Evolutionary conservation across 2,888 invertebrate species (phyloP).

Genomic region (Lasioglossum oenotherae): DNA sequence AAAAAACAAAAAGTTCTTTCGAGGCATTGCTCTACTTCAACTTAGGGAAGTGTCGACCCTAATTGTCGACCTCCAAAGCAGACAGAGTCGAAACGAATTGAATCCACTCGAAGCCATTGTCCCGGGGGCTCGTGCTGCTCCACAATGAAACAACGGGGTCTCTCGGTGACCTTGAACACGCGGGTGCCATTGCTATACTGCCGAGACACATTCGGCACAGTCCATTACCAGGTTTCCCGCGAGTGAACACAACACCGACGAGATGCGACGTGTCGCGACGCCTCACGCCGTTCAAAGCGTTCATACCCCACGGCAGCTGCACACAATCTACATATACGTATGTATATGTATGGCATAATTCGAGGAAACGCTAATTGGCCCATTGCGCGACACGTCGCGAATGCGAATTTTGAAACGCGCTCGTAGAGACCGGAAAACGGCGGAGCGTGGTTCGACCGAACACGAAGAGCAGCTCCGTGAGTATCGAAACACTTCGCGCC

Average conservation of each 20-base stretch:
- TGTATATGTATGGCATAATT: slow-evolving; percentile 29
- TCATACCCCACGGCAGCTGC: slow-evolving; percentile 59
- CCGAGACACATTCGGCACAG: not conserved
- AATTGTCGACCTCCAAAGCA: not conserved
- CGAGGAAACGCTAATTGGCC: slow-evolving; percentile 56
- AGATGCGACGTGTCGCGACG: slow-evolving; percentile 11
- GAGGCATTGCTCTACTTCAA: too few species aligned
- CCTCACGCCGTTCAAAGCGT: slow-evolving; percentile 41
- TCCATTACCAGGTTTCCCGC: slow-evolving; percentile 8
- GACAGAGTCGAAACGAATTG: not conserved
- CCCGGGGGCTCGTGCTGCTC: not conserved
- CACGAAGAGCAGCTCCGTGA: not conserved
- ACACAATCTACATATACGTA: slow-evolving; percentile 18
- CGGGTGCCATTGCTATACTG: not conserved
- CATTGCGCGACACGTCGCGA: slow-evolving; percentile 47
- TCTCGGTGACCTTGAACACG: not conserved
- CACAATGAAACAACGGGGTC: not conserved
- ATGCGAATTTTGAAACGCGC: slow-evolving; percentile 5
- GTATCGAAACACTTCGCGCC: not conserved
- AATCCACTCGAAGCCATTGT: slow-evolving; percentile 1
- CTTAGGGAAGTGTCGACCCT: too few species aligned
- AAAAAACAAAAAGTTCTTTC: too few species aligned
- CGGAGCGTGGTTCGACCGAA: not conserved
- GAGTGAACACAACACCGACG: slow-evolving; percentile 23
- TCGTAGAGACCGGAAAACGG: slow-evolving; percentile 16